Evolutionary conservation across 2,113 vertebrate genomes (phyloP).

Genomic region (Nesogale talazaci): DNA sequence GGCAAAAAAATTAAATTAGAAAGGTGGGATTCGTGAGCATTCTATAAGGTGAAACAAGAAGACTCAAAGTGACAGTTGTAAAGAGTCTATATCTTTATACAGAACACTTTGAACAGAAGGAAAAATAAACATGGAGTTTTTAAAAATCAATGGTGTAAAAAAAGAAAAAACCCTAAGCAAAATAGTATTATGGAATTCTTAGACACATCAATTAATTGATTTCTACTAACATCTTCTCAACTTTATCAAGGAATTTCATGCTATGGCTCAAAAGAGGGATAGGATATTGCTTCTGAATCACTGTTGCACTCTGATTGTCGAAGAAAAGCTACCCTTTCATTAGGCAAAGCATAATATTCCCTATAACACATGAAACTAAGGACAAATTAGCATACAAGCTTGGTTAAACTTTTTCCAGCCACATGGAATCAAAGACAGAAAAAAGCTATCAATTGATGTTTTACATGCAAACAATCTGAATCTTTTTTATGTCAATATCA

Average conservation of each 20-base stretch:
- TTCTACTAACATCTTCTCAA: conserved; percentile 85
- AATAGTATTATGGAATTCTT: conserved; percentile 87
- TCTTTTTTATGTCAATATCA: conserved; percentile 88
- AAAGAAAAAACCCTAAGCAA: conserved; percentile 80
- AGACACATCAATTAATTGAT: conserved; percentile 85
- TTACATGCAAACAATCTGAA: conserved; percentile 86
- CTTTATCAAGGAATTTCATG: conserved; percentile 86
- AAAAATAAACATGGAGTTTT: conserved; percentile 80
- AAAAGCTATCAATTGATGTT: conserved; percentile 84
- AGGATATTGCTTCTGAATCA: conserved; percentile 87
- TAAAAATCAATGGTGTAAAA: conserved; percentile 90
- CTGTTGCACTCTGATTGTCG: conserved; percentile 83
- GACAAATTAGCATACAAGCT: conserved; percentile 86
- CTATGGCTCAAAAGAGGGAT: conserved; percentile 86
- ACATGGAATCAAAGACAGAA: conserved; percentile 85
- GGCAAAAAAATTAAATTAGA: too few species aligned
- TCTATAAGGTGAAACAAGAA: conserved; percentile 70
- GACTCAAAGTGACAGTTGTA: conserved; percentile 84
- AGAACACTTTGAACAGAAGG: conserved; percentile 85
- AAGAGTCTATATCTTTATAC: conserved; percentile 83
- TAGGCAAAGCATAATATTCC: conserved; percentile 84
- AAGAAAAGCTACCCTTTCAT: conserved; percentile 84
- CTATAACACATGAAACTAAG: conserved; percentile 84
- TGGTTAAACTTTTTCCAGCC: too few species aligned
- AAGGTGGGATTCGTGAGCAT: conserved; percentile 72